Conservation (phyloP, 2,113 vertebrate genomes). For the Oryzias celebensis region DNA sequence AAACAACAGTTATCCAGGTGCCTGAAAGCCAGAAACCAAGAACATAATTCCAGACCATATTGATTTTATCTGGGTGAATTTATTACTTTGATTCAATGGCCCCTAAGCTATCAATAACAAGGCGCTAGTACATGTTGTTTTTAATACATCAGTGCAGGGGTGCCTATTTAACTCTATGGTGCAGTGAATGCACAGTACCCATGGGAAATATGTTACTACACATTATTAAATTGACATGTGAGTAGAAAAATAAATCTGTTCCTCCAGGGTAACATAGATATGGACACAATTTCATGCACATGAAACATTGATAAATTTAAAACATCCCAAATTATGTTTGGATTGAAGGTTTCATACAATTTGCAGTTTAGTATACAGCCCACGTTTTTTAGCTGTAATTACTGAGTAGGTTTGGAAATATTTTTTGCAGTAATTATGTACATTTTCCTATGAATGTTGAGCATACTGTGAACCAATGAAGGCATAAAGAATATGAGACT, state of each 20-base stretch:
- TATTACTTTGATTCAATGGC: conserved; percentile 32
- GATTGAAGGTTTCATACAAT: too few relatives aligned
- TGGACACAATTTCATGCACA: neutral
- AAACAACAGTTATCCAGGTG: too few relatives aligned
- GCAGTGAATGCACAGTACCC: conserved; percentile 20
- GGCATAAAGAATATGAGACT: too few relatives aligned
- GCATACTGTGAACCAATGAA: too few relatives aligned
- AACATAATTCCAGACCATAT: neutral
- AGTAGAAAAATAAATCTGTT: conserved; percentile 44
- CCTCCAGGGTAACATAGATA: conserved; percentile 19
- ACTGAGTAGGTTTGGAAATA: too few relatives aligned
- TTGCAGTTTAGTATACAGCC: too few relatives aligned
- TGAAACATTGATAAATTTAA: conserved; percentile 14
- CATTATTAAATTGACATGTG: conserved; percentile 47
- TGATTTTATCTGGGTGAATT: conserved; percentile 31
- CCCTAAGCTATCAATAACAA: conserved; percentile 34
- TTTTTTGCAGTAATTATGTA: too few relatives aligned
- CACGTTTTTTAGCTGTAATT: too few relatives aligned
- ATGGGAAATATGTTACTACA: conserved; percentile 42
- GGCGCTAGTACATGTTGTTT: conserved; percentile 24
- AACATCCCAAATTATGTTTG: conserved; percentile 16
- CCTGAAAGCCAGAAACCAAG: neutral
- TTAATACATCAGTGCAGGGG: conserved; percentile 50
- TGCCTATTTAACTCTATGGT: conserved; percentile 18
- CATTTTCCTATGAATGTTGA: too few relatives aligned